Evolutionary conservation across 2,797 vertebrate genomes (phyloP).

Genomic region (Florisuga fusca): DNA sequence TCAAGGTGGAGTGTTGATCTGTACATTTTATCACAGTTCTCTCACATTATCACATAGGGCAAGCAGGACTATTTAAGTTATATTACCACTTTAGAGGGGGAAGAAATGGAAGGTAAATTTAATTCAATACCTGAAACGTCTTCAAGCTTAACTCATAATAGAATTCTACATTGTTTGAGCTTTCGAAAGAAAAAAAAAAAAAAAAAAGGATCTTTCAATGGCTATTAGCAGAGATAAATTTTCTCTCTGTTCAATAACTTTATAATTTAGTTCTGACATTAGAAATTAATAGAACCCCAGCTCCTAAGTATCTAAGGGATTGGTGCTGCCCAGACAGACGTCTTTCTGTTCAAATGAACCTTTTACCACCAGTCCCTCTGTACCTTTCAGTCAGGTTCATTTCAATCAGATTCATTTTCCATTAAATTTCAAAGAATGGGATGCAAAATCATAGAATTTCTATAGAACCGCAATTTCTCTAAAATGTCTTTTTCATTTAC

Average conservation of each 20-base stretch:
- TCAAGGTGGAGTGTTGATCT: not conserved
- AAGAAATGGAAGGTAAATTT: not conserved
- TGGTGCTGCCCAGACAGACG: slow-evolving; percentile 14
- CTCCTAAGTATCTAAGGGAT: slow-evolving; percentile 52
- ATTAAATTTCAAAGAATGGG: slow-evolving; percentile 68
- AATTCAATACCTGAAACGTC: slow-evolving; percentile 26
- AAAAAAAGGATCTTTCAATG: slow-evolving; percentile 45
- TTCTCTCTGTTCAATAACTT: slow-evolving; percentile 66
- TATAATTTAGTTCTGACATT: slow-evolving; percentile 68
- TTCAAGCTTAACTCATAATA: not conserved
- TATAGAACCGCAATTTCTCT: slow-evolving; percentile 53
- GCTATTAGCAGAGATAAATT: slow-evolving; percentile 58
- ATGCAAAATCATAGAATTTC: slow-evolving; percentile 62
- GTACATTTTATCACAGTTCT: not conserved
- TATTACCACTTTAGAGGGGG: not conserved
- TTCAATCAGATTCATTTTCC: slow-evolving; percentile 69
- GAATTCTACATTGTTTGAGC: slow-evolving; percentile 5
- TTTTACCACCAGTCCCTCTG: slow-evolving; percentile 45
- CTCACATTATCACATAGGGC: not conserved
- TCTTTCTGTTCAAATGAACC: slow-evolving; percentile 60
- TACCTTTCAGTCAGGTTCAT: slow-evolving; percentile 53
- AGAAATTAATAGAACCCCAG: slow-evolving; percentile 69
- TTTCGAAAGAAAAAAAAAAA: not conserved
- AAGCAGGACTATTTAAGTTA: slow-evolving; percentile 2
- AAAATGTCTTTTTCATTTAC: slow-evolving; percentile 70